These are phyloP conservation scores for Rhabdomys pumilio DNA, from an alignment of 2,797 vertebrate species.

Conservation along the genomic window DNA sequence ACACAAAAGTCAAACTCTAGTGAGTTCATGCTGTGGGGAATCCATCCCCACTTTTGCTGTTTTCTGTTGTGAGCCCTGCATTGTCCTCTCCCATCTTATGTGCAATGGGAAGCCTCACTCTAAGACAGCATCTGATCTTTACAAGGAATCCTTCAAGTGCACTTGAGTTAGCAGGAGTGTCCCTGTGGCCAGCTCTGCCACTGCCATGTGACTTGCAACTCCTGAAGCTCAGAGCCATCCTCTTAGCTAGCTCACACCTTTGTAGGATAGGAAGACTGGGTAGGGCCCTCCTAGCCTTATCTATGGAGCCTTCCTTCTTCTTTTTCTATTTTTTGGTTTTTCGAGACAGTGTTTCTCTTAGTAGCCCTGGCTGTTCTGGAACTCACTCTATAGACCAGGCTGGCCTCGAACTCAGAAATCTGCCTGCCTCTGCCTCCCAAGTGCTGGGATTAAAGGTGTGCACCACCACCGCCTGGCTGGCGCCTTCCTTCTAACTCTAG, in stretches of 20 bases:
- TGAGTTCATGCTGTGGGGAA: no score
- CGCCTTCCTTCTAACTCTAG: background rate
- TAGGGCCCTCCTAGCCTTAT: background rate
- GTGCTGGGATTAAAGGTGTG: no score
- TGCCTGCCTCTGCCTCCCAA: no score
- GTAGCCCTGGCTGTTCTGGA: no score
- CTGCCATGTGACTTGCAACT: background rate
- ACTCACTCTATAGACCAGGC: no score
- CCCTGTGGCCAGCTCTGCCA: background rate
- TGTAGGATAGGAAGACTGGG: background rate
- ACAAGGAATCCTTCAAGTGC: background rate
- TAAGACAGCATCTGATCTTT: background rate
- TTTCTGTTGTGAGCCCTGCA: background rate
- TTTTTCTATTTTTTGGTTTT: no score
- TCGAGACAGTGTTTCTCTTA: no score
- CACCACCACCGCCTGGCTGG: no score
- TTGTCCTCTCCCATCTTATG: background rate
- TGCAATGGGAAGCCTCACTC: background rate
- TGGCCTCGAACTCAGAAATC: no score
- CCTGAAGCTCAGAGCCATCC: background rate
- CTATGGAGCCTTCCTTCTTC: background rate
- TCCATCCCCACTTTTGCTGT: background rate
- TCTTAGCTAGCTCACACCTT: background rate
- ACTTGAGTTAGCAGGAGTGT: background rate
- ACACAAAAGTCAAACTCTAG: no score